These are phyloP conservation scores for Apotomis turbidana DNA, from an alignment of 2,888 invertebrate genomes.

Conservation along the genomic window DNA sequence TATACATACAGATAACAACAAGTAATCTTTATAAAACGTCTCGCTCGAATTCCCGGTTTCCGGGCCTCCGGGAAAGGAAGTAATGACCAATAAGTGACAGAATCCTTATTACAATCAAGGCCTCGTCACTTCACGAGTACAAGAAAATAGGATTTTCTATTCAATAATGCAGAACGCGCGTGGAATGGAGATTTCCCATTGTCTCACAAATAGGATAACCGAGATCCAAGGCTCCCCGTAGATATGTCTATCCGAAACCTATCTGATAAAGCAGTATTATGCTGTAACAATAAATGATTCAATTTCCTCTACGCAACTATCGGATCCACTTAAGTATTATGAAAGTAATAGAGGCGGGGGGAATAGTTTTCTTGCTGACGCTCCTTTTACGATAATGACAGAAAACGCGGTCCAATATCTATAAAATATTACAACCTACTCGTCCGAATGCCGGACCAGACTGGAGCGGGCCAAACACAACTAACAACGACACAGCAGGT, in stretches of 20 bases:
- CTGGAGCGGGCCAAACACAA: constrained; percentile 41
- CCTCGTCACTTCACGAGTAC: constrained; percentile 33
- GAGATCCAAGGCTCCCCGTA: constrained; percentile 29
- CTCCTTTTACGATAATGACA: constrained; percentile 83
- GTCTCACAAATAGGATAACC: constrained; percentile 41
- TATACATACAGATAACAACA: no score
- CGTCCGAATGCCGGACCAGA: constrained; percentile 53
- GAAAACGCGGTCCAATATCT: constrained; percentile 81
- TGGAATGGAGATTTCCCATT: constrained; percentile 40
- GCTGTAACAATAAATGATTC: constrained; percentile 82
- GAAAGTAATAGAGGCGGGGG: constrained; percentile 77
- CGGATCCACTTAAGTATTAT: constrained; percentile 83
- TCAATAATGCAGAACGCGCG: constrained; percentile 31
- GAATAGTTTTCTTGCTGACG: constrained; percentile 83
- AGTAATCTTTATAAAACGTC: no score
- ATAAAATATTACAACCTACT: constrained; percentile 75
- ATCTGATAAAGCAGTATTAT: constrained; percentile 79
- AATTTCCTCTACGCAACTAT: constrained; percentile 81
- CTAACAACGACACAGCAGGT: constrained; percentile 23
- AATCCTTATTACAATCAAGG: constrained; percentile 40
- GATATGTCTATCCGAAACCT: constrained; percentile 59
- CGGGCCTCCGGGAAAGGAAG: constrained; percentile 1
- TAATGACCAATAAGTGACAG: constrained; percentile 40
- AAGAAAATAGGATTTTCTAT: constrained; percentile 39
- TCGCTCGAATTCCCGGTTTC: no score